Evolutionary conservation across 2,888 invertebrate genomes (phyloP).

Genomic region (Acanthosepion pharaonis): DNA sequence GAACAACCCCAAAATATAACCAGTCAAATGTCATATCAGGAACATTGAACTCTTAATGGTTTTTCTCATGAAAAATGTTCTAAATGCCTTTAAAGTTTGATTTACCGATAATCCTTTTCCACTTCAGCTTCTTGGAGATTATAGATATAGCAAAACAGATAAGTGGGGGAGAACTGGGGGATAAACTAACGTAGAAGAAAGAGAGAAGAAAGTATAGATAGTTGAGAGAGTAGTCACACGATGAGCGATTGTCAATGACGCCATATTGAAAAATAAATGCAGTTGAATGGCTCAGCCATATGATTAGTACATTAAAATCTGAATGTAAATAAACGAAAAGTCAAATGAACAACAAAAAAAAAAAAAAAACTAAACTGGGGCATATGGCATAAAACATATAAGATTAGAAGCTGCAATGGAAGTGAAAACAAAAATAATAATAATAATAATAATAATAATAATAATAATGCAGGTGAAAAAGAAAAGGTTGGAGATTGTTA

Average conservation of each 20-base stretch:
- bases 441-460: background rate
- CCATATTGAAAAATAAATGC: conserved; percentile 33
- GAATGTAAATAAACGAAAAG: background rate
- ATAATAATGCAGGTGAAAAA: background rate
- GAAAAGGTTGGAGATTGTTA: background rate
- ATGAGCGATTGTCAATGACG: background rate
- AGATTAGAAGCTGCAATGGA: background rate
- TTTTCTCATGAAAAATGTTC: conserved; percentile 33
- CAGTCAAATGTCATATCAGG: conserved; percentile 33
- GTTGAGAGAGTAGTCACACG: background rate
- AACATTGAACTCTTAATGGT: conserved; percentile 1
- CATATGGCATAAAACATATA: background rate
- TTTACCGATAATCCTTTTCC: conserved; percentile 21
- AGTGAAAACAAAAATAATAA: background rate
- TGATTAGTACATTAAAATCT: background rate
- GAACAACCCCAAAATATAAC: conserved; percentile 20
- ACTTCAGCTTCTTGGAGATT: background rate
- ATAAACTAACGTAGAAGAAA: background rate
- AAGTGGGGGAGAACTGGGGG: background rate
- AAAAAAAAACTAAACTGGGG: background rate
- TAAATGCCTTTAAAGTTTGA: conserved; percentile 33
- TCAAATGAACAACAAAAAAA: background rate
- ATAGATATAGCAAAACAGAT: background rate
- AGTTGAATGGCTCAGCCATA: conserved; percentile 4
- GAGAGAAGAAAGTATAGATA: too few species aligned